Evolutionary conservation across 2,113 vertebrate species (phyloP).

Genomic region (Oryzias woworae): DNA sequence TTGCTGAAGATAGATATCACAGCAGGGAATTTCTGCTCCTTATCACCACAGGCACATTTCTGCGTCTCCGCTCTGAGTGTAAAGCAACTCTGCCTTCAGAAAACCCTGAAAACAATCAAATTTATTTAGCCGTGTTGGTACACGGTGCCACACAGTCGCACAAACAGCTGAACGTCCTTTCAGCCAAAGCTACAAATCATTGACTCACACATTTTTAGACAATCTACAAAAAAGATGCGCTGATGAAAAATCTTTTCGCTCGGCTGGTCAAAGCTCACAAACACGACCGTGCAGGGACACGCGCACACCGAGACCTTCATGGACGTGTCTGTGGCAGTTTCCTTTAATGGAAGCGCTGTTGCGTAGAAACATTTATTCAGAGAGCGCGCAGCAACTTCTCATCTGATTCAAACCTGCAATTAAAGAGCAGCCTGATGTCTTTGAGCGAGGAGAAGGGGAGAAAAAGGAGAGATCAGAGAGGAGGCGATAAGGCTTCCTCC

Average conservation of each 20-base stretch:
- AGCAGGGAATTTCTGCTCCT: slow-evolving; percentile 20
- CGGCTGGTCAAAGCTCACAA: slow-evolving; percentile 1
- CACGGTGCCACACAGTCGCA: not conserved
- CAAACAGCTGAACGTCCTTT: slow-evolving; percentile 19
- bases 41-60: slow-evolving; percentile 28
- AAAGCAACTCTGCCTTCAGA: slow-evolving; percentile 7
- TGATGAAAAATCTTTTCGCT: slow-evolving; percentile 4
- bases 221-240: not conserved
- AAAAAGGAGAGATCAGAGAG: slow-evolving; percentile 19
- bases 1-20: slow-evolving; percentile 22
- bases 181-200: slow-evolving; percentile 6
- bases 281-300: not conserved
- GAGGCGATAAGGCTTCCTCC: slow-evolving; percentile 21
- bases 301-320: slow-evolving; percentile 1
- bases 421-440: slow-evolving; percentile 30
- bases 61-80: not conserved
- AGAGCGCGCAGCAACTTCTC: slow-evolving; percentile 30
- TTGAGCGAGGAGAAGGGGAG: not conserved
- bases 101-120: slow-evolving; percentile 21
- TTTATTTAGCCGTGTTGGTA: slow-evolving; percentile 33
- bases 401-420: slow-evolving; percentile 44
- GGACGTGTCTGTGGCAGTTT: slow-evolving; percentile 15
- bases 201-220: slow-evolving; percentile 2
- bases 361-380: slow-evolving; percentile 32
- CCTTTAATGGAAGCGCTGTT: slow-evolving; percentile 33